Evolutionary conservation across 2,797 vertebrate genomes (phyloP).

Genomic region (Myotis myotis): DNA sequence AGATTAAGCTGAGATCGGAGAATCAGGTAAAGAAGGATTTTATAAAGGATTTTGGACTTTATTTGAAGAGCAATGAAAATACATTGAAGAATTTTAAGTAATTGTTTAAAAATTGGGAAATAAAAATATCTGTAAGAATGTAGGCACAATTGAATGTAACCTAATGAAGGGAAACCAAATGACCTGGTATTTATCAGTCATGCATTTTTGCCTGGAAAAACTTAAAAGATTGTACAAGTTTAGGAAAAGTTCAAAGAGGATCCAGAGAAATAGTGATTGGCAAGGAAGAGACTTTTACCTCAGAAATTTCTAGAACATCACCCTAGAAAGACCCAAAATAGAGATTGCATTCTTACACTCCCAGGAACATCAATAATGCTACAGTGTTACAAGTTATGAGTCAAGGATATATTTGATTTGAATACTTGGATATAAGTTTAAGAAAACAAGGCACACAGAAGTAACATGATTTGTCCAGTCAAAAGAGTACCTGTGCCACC

Average conservation of each 20-base stretch:
- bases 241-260: constrained; percentile 22
- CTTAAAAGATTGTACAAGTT: not conserved
- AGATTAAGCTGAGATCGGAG: too few relatives aligned
- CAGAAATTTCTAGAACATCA: not conserved
- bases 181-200: not conserved
- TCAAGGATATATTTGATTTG: not conserved
- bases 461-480: not conserved
- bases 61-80: too few relatives aligned
- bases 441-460: not conserved
- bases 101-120: too few relatives aligned
- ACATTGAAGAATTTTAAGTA: too few relatives aligned
- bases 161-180: not conserved
- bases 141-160: too few relatives aligned
- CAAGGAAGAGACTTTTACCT: constrained; percentile 6
- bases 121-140: too few relatives aligned
- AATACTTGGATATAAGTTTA: not conserved
- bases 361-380: not conserved
- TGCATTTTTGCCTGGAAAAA: not conserved
- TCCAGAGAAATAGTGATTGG: not conserved
- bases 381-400: not conserved
- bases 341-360: not conserved
- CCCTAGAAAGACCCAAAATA: not conserved
- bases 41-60: too few relatives aligned
- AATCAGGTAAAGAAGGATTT: too few relatives aligned
- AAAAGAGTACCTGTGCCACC: not conserved